Base-by-base conservation (phyloP, 2,113 vertebrate species). In the Tapirus terrestris region DNA sequence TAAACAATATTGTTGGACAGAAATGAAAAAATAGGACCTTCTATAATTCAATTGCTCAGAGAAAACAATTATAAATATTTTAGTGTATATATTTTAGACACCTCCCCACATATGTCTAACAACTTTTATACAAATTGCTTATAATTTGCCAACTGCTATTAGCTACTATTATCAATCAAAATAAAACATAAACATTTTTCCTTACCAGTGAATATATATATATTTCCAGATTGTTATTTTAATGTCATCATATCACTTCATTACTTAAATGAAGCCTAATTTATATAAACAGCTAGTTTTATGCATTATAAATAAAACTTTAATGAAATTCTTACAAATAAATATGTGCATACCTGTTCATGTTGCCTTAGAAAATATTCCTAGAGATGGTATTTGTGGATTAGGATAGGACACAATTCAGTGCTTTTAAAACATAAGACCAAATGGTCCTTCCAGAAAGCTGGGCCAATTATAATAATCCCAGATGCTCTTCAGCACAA, bases 291-390 rank as follows among this genome's bases (percentile, higher is more conserved):
- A 81, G 43, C 11, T 56, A 92, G 39, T 14, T 75, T 82, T 51
- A 48, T 92, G 43, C 45, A 51, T 60, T 73, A 58, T 90, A 63
- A 77, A 43, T 70, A 85, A 76, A 65, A 67, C 17, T 48, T 76
- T 36, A 95, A 89, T 45, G 31, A 56, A 94, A 95, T 58, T n/a
- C 21, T 67, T 89, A 75, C 10, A 56, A n/a, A 80, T 75, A 82
- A 81, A 63, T 39, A 73, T 56, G 89, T 94, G 16, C 23, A 45
- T 58, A 73, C 2, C 31, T 84, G 8, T 58, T 95, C 76, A 58
- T 76, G 67, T 65, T 95, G 20, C 68, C 17, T 67, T 84, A 48
- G 93, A n/a, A 76, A 84, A 95, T 68, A 90, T 76, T 67, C 79
- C 48, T 67, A 89, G 31, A 83, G 48, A 67, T 76, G 9, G 33